phyloP scores from a whole-genome alignment of 2,888 invertebrate species.

The Hipparchia semele region DNA sequence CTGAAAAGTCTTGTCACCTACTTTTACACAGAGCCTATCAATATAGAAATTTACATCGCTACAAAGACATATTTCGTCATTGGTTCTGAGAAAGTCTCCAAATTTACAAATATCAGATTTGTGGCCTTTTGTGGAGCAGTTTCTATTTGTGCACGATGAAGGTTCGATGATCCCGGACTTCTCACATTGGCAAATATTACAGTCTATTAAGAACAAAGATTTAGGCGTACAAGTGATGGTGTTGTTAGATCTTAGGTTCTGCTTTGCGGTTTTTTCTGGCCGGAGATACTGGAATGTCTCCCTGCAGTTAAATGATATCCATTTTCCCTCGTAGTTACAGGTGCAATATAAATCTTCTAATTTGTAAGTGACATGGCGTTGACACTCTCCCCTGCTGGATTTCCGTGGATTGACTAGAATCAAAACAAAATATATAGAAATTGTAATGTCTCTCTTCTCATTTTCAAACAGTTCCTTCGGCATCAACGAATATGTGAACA shows the following conservation, averaged over 20 bases:
- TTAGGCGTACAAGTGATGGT: slow-evolving; percentile 49
- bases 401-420: slow-evolving; percentile 31
- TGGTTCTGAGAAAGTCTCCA: slow-evolving; percentile 53
- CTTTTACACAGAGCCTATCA: slow-evolving; percentile 53
- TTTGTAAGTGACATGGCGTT: slow-evolving; percentile 46
- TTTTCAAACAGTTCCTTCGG: no score
- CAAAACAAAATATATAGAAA: slow-evolving; percentile 9
- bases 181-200: slow-evolving; percentile 59
- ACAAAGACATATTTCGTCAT: slow-evolving; percentile 55
- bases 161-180: slow-evolving; percentile 44
- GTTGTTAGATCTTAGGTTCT: slow-evolving; percentile 45
- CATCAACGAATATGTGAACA: no score
- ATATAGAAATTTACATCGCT: slow-evolving; percentile 55
- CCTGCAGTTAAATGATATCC: slow-evolving; percentile 55
- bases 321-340: slow-evolving; percentile 52
- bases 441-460: no score
- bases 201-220: slow-evolving; percentile 53
- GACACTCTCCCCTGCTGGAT: slow-evolving; percentile 31
- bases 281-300: slow-evolving; percentile 46
- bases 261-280: slow-evolving; percentile 32
- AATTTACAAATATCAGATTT: slow-evolving; percentile 52
- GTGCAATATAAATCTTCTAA: slow-evolving; percentile 51
- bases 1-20: slow-evolving; percentile 45
- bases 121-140: slow-evolving; percentile 44
- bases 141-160: slow-evolving; percentile 52